Percentiles rank a stretch among this genome's conserved stretches.
phyloP scores from a whole-genome alignment of 1,140 invertebrate species.

The Potamilus streckersoni region DNA sequence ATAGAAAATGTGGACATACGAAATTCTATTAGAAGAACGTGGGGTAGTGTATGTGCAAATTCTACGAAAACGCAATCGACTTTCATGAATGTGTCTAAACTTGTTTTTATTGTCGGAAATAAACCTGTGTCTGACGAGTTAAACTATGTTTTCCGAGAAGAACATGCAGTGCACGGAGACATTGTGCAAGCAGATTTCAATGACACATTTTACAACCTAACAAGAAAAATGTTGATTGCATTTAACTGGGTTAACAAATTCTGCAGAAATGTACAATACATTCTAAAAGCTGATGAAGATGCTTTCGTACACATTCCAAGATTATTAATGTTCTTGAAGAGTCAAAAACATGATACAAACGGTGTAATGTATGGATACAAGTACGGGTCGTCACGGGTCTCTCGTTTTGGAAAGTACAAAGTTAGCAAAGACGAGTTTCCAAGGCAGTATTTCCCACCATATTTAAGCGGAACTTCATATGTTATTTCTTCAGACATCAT shows the following conservation, averaged over 20 bases:
- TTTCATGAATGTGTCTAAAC: not conserved
- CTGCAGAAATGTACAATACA: slow-evolving; percentile 70
- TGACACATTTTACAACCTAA: slow-evolving; percentile 13
- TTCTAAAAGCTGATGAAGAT: slow-evolving; percentile 71
- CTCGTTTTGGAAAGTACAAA: slow-evolving; percentile 20
- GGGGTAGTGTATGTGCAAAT: not conserved
- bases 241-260: slow-evolving; percentile 82
- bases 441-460: slow-evolving; percentile 40
- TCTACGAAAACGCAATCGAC: not conserved
- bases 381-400: not conserved
- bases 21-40: slow-evolving; percentile 1
- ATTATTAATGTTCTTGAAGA: slow-evolving; percentile 67
- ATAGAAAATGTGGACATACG: not conserved
- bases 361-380: slow-evolving; percentile 1
- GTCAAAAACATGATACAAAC: not conserved
- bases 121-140: not conserved
- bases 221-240: slow-evolving; percentile 53
- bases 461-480: slow-evolving; percentile 61
- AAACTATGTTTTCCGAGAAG: not conserved
- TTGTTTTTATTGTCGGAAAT: slow-evolving; percentile 9
- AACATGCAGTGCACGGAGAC: slow-evolving; percentile 4
- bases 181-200: slow-evolving; percentile 14
- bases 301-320: slow-evolving; percentile 66
- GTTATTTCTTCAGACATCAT: slow-evolving; percentile 54
- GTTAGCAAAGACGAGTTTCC: slow-evolving; percentile 18